These are phyloP conservation scores for Melanotus villosus DNA, from an alignment of 2,888 invertebrate genomes.

Conservation along the genomic window DNA sequence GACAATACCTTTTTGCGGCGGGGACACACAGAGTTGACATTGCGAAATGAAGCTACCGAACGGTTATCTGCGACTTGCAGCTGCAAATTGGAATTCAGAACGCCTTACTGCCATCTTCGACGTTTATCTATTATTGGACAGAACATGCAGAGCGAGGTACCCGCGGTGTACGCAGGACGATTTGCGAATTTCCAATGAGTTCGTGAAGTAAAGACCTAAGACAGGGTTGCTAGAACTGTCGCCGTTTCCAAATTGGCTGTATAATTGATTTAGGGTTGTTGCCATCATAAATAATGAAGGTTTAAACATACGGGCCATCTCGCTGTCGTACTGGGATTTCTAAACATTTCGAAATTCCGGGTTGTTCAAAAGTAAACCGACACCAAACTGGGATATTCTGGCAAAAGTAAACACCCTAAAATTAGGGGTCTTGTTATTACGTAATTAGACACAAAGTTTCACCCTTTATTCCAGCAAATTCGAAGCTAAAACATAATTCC, in stretches of 20 bases:
- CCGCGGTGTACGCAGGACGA: conserved; percentile 22
- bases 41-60: conserved; percentile 41
- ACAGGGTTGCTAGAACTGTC: not conserved
- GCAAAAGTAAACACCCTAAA: too few species aligned
- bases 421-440: too few species aligned
- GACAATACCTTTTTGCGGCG: conserved; percentile 18
- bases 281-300: not conserved
- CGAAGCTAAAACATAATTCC: too few species aligned
- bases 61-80: conserved; percentile 33
- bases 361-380: too few species aligned
- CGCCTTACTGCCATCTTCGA: conserved; percentile 33
- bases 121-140: conserved; percentile 36
- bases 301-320: too few species aligned
- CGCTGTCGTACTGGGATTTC: too few species aligned
- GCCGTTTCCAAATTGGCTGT: not conserved
- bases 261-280: conserved; percentile 25
- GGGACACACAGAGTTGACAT: conserved; percentile 30
- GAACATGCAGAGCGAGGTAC: conserved; percentile 6
- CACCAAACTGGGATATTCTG: too few species aligned
- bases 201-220: conserved; percentile 10
- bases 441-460: too few species aligned
- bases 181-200: conserved; percentile 38
- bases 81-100: conserved; percentile 39
- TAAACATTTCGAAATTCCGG: too few species aligned
- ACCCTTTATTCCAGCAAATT: too few species aligned